These are phyloP conservation scores for Semnornis frantzii DNA, from an alignment of 2,113 vertebrate genomes.

Conservation along the genomic window DNA sequence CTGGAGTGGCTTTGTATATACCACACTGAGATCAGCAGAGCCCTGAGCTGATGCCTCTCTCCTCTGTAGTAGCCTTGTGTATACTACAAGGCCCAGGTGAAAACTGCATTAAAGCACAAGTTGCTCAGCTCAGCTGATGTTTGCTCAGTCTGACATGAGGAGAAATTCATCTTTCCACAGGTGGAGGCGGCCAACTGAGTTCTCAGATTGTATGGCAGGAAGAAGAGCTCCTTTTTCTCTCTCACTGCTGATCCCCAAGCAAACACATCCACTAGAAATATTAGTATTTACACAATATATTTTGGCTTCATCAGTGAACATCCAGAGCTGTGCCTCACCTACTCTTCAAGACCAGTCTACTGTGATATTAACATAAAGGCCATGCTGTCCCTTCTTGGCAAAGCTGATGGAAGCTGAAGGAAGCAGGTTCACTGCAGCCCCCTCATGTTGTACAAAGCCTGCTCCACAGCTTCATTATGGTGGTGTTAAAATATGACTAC, in stretches of 20 bases:
- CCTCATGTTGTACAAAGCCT: rapidly evolving
- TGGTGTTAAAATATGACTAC: background rate
- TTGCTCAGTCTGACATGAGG: background rate
- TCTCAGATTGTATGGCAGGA: background rate
- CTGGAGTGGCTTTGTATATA: background rate
- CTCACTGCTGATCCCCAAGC: too few species aligned
- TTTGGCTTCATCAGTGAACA: background rate
- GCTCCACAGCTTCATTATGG: background rate
- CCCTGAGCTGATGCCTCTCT: background rate
- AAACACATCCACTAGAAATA: background rate
- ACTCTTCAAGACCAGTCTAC: background rate
- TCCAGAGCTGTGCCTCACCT: background rate
- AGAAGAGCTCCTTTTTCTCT: background rate
- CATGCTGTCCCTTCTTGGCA: background rate
- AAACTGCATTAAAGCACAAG: background rate
- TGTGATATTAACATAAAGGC: background rate
- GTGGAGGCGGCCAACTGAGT: background rate
- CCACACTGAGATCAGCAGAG: background rate
- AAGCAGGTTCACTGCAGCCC: background rate
- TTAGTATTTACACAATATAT: background rate
- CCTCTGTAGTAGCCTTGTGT: background rate
- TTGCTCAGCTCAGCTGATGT: background rate
- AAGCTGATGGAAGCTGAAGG: background rate
- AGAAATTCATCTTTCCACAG: background rate
- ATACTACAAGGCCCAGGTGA: background rate